Evolutionary conservation across 2,888 invertebrate species (phyloP).

Genomic region (Ditylenchus weischeri): DNA sequence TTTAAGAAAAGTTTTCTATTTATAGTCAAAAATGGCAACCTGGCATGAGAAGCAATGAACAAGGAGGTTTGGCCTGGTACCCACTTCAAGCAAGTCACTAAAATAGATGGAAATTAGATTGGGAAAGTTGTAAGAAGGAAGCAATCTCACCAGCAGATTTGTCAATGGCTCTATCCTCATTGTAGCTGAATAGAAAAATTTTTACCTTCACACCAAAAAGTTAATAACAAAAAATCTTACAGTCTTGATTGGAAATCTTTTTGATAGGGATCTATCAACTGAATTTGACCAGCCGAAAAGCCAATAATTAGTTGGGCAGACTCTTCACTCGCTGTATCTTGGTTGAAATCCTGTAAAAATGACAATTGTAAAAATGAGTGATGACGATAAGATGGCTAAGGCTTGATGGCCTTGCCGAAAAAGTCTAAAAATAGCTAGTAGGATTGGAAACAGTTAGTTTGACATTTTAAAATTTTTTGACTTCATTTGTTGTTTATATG

Average conservation of each 20-base stretch:
- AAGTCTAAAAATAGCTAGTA: too few species aligned
- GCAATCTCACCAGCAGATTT: constrained; percentile 66
- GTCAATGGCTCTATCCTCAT: constrained; percentile 92
- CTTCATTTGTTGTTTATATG: too few species aligned
- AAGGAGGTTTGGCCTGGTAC: constrained; percentile 74
- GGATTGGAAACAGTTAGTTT: too few species aligned
- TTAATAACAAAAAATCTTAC: constrained; percentile 15
- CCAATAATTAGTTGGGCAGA: constrained; percentile 77
- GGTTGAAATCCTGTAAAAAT: constrained; percentile 75
- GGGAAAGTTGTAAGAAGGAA: background rate
- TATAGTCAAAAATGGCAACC: too few species aligned
- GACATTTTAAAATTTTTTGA: too few species aligned
- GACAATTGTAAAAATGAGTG: too few species aligned
- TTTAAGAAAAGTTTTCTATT: too few species aligned
- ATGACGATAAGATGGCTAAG: too few species aligned
- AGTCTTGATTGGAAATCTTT: constrained; percentile 70
- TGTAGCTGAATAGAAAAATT: constrained; percentile 66
- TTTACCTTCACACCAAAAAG: constrained; percentile 11
- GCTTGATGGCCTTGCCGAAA: too few species aligned
- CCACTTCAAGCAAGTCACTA: constrained; percentile 5
- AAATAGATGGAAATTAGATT: background rate
- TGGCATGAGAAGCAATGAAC: constrained; percentile 89
- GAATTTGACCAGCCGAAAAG: constrained; percentile 96
- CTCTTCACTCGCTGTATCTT: constrained; percentile 59
- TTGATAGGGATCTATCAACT: constrained; percentile 91